A percentile compares a stretch with the other conserved stretches of the same genome.
phyloP scores from a whole-genome alignment of 2,797 vertebrate genomes.

The Echeneis naucrates region DNA sequence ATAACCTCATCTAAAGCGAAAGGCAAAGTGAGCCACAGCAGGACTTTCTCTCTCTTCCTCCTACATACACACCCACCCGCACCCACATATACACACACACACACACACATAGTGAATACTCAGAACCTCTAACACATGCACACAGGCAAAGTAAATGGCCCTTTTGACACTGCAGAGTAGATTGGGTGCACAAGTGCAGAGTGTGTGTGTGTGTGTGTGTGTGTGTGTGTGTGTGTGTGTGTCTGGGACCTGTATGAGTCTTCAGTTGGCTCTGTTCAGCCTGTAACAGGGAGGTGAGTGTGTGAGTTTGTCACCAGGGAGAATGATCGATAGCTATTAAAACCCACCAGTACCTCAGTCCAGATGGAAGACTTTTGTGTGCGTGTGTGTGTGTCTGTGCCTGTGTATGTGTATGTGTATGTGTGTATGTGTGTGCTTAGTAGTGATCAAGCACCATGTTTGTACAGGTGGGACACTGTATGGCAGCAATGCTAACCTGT shows the following conservation, averaged over 20 bases:
- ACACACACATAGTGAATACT: slow-evolving; percentile 20
- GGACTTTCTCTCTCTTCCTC: slow-evolving; percentile 33
- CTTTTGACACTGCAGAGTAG: slow-evolving; percentile 53
- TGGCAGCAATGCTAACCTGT: slow-evolving; percentile 87
- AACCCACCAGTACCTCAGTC: slow-evolving; percentile 75
- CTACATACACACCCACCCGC: slow-evolving; percentile 6
- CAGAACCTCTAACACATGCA: slow-evolving; percentile 11
- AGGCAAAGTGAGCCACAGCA: slow-evolving; percentile 71
- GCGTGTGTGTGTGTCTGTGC: slow-evolving; percentile 41
- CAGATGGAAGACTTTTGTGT: slow-evolving; percentile 75
- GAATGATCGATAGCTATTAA: slow-evolving; percentile 88
- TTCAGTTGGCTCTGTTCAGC: slow-evolving; percentile 71
- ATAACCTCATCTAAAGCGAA: slow-evolving; percentile 79
- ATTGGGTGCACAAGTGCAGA: slow-evolving; percentile 40
- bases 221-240: slow-evolving; percentile 37
- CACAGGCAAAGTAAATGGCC: slow-evolving; percentile 49
- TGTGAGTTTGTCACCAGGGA: slow-evolving; percentile 75
- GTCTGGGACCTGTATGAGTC: slow-evolving; percentile 55
- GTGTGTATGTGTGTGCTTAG: slow-evolving; percentile 39
- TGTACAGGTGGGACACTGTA: slow-evolving; percentile 89
- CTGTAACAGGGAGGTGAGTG: slow-evolving; percentile 74
- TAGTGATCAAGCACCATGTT: slow-evolving; percentile 79
- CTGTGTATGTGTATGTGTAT: slow-evolving; percentile 38
- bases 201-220: slow-evolving; percentile 36
- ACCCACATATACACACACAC: slow-evolving; percentile 28